Conservation (phyloP, 2,797 vertebrate species). For the Thripadectes ignobilis region DNA sequence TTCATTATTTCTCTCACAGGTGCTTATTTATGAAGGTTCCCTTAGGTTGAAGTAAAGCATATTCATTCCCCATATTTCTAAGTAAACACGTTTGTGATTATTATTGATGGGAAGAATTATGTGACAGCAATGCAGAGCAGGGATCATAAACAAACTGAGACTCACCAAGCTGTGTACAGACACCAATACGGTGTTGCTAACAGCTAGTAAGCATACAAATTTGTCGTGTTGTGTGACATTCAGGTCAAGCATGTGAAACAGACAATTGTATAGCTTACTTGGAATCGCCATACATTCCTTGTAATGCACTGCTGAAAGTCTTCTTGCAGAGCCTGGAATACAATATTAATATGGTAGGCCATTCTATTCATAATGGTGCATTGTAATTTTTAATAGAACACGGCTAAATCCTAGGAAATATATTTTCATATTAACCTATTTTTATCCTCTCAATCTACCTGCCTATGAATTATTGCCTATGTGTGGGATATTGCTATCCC, state of each 20-base stretch:
- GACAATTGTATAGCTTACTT: slow-evolving; percentile 11
- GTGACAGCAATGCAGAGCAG: slow-evolving; percentile 3
- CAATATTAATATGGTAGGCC: slow-evolving; percentile 8
- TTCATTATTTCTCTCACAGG: slow-evolving; percentile 15
- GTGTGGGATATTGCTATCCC: not conserved
- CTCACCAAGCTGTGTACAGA: not conserved
- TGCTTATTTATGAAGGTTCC: slow-evolving; percentile 25
- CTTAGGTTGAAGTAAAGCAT: not conserved
- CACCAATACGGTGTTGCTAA: not conserved
- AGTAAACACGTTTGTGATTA: slow-evolving; percentile 18
- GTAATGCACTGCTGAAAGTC: not conserved
- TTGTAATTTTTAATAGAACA: slow-evolving; percentile 25
- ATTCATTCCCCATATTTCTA: not conserved
- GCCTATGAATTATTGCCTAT: not conserved
- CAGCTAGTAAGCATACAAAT: not conserved
- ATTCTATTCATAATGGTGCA: not conserved
- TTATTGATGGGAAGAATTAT: slow-evolving; percentile 39
- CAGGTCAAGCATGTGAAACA: slow-evolving; percentile 8
- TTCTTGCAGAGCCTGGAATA: not conserved
- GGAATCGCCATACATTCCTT: not conserved
- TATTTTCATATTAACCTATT: not conserved
- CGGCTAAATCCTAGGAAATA: not conserved
- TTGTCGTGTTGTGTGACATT: not conserved
- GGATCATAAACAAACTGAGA: slow-evolving; percentile 17
- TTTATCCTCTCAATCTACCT: not conserved